Conservation (phyloP, 2,888 invertebrate genomes). For the Leucophenga maculata region DNA sequence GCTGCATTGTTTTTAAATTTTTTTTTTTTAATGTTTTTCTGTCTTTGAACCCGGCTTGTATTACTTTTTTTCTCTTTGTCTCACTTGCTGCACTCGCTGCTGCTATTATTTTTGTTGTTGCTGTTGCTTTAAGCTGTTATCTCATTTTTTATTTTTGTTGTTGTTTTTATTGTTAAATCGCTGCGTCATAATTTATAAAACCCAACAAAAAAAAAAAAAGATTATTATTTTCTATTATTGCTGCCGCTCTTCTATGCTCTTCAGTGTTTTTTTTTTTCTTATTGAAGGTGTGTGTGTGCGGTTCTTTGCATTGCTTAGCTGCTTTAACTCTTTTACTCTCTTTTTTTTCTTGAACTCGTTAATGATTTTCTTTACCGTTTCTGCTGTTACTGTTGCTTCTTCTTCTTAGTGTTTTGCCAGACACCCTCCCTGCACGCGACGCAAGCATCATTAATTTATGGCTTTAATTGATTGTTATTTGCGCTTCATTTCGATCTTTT, state of each 20-base stretch:
- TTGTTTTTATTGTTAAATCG: conserved; percentile 13
- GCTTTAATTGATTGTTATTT: no score
- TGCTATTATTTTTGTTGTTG: neutral
- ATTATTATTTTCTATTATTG: conserved; percentile 2
- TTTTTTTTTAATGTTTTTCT: neutral
- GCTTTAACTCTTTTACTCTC: neutral
- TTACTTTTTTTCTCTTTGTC: no score
- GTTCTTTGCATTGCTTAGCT: conserved; percentile 3
- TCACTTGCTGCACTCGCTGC: no score
- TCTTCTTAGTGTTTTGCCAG: neutral
- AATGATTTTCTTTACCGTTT: no score
- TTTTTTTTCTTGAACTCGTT: neutral
- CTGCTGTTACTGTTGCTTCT: neutral
- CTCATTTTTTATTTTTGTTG: conserved; percentile 16
- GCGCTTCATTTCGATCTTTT: no score
- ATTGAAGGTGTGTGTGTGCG: no score
- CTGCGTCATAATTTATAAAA: conserved; percentile 41
- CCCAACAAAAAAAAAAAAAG: no score
- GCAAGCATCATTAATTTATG: no score
- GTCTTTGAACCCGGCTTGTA: no score
- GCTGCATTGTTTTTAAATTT: conserved; percentile 18
- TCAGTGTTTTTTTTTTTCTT: neutral
- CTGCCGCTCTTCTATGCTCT: neutral
- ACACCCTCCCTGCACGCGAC: no score
- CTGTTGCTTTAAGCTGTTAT: conserved; percentile 1